Evolutionary conservation across 2,113 vertebrate species (phyloP).

Genomic region (Podarcis raffonei): DNA sequence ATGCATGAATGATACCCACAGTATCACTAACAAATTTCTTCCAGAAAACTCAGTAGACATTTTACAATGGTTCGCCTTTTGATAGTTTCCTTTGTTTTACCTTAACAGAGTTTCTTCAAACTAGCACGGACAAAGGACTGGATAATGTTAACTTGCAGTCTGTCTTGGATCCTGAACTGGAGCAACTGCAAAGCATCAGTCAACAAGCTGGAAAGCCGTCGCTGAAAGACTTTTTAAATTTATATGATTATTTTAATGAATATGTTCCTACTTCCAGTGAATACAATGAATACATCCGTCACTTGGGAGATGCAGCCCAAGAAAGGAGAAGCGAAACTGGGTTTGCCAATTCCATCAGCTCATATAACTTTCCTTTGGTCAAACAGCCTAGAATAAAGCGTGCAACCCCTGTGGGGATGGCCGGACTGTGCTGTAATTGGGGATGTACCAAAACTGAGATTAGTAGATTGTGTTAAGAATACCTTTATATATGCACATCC

Average conservation of each 20-base stretch:
- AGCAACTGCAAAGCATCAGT: slow-evolving; percentile 52
- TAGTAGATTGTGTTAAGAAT: slow-evolving; percentile 84
- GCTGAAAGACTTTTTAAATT: slow-evolving; percentile 70
- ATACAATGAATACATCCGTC: slow-evolving; percentile 47
- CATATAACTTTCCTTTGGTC: slow-evolving; percentile 58
- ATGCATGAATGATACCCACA: too few species aligned
- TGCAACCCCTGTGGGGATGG: slow-evolving; percentile 82
- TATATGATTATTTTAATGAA: slow-evolving; percentile 59
- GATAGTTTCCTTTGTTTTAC: slow-evolving; percentile 33
- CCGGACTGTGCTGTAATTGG: slow-evolving; percentile 86
- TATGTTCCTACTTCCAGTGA: slow-evolving; percentile 39
- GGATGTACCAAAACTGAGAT: slow-evolving; percentile 91
- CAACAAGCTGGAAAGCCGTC: slow-evolving; percentile 45
- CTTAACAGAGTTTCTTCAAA: slow-evolving; percentile 70
- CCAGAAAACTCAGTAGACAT: background rate
- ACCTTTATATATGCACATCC: slow-evolving; percentile 26
- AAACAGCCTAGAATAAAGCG: slow-evolving; percentile 76
- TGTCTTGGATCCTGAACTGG: slow-evolving; percentile 36
- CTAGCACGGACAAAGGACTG: slow-evolving; percentile 56
- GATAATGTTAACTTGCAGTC: slow-evolving; percentile 54
- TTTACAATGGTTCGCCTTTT: background rate
- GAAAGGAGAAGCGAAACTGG: slow-evolving; percentile 45
- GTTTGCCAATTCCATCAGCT: background rate
- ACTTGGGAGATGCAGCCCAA: slow-evolving; percentile 46
- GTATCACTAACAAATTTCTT: background rate